A percentile compares a stretch with the other conserved stretches of the same genome.
phyloP scores from a whole-genome alignment of 2,797 vertebrate species.

The Gallirallus australis region DNA sequence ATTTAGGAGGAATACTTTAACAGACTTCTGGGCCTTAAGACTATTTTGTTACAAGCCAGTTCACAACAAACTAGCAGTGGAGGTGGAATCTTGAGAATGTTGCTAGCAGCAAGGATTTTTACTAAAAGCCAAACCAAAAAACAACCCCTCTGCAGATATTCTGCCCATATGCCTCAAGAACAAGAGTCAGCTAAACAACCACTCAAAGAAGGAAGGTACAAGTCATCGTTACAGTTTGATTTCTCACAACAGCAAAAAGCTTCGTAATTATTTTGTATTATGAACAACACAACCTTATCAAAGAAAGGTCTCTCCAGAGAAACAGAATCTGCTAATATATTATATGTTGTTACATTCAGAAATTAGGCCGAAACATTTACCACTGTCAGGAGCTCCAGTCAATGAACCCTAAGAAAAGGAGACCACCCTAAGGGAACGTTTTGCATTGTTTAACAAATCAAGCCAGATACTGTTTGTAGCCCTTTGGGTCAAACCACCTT shows the following conservation, averaged over 20 bases:
- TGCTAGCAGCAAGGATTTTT: not conserved
- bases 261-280: not conserved
- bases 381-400: not conserved
- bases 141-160: not conserved
- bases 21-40: not conserved
- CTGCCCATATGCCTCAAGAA: not conserved
- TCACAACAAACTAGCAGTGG: not conserved
- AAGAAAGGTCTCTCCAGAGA: not conserved
- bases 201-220: not conserved
- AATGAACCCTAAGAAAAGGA: not conserved
- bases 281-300: not conserved
- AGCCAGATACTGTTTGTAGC: not conserved
- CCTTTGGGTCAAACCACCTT: not conserved
- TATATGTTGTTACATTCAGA: not conserved
- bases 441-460: not conserved
- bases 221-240: not conserved
- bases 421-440: not conserved
- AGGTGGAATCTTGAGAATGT: not conserved
- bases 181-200: not conserved
- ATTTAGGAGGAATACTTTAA: not conserved
- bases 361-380: not conserved
- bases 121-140: not conserved
- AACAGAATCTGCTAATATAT: not conserved
- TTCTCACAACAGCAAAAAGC: not conserved
- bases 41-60: not conserved